These are phyloP conservation scores for Cyphomyrus plagiostoma DNA, from an alignment of 2,113 vertebrate genomes.

Conservation along the genomic window DNA sequence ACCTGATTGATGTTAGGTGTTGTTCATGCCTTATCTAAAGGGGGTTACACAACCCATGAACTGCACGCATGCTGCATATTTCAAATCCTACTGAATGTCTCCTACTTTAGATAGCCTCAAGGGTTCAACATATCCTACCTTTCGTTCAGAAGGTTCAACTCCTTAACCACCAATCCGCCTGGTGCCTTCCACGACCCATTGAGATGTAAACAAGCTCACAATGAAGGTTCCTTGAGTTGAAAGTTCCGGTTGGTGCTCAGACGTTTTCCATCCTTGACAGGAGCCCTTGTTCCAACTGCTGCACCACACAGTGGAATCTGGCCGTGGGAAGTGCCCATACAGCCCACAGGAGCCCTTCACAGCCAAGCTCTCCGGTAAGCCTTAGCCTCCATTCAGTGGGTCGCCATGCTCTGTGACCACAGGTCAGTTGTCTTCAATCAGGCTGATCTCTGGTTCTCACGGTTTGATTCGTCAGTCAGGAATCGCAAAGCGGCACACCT, in stretches of 20 bases:
- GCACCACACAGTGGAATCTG: constrained; percentile 59
- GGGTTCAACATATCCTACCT: background rate
- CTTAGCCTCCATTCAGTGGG: background rate
- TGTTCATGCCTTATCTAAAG: background rate
- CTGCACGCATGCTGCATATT: background rate
- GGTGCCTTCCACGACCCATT: background rate
- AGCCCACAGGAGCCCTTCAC: constrained; percentile 71
- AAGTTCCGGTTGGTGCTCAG: background rate
- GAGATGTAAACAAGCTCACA: background rate
- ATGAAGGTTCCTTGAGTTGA: background rate
- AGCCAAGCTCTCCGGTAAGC: constrained; percentile 62
- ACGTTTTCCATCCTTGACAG: constrained; percentile 36
- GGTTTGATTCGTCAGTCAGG: background rate
- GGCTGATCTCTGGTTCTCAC: background rate
- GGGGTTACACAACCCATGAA: background rate
- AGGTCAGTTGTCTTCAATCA: background rate
- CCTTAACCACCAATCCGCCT: background rate
- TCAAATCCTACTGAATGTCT: background rate
- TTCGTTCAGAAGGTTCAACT: background rate
- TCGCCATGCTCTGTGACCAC: background rate
- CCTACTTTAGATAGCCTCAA: background rate
- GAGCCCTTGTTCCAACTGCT: constrained; percentile 47
- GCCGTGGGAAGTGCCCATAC: constrained; percentile 74
- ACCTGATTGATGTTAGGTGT: background rate
- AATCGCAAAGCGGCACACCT: background rate